Base-by-base conservation (phyloP, 1,140 invertebrate genomes). In the Lordiphosa collinella region DNA sequence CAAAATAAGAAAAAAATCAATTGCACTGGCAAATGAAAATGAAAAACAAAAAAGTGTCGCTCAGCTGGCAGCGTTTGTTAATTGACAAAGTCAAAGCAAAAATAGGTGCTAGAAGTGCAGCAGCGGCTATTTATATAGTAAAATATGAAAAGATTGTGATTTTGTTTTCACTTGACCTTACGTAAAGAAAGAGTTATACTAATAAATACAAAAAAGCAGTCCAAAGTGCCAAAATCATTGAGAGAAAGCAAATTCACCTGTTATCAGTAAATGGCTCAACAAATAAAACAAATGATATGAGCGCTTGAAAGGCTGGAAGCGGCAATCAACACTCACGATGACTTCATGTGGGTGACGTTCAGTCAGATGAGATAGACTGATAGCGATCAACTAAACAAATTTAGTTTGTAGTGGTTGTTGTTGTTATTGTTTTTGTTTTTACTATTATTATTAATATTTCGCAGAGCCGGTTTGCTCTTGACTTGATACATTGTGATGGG, bases 381-480 rank as follows among this genome's bases (percentile, higher is more conserved):
- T 67, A 63, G 52, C 53, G 48, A 58, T 63, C 64, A 57, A 41
- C 48, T 57, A 62, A 40, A 54, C 49, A 63, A 37, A 38, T 14
- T 38, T 14, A 13, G 25, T 36, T 32, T 34, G 31, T 38, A 43
- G 18, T 49, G 38, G 18, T 49, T 67, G 40, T 67, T 62, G 25
- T 61, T 52, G 35, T 51, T 22, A 7, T 41, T 48, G 11, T 25
- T 37, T 11, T 50, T 57, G 16, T 44, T 54, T 11, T 44, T 53
- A 49, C 16, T 64, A 56, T 73, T 55, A 38, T 46, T 73, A 18
- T 62, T 60, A 76, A 76, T 78, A 78, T 61, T 76, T 68, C 72
- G 49, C 67, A 32, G 71, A 82, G 78, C 76, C 72, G 72, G 78
- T 82, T 82, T 76, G 67, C 78, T 68, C 58, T 84, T 76, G 58